These are phyloP conservation scores for Chelonia mydas DNA, from an alignment of 2,797 vertebrate species.

Conservation along the genomic window DNA sequence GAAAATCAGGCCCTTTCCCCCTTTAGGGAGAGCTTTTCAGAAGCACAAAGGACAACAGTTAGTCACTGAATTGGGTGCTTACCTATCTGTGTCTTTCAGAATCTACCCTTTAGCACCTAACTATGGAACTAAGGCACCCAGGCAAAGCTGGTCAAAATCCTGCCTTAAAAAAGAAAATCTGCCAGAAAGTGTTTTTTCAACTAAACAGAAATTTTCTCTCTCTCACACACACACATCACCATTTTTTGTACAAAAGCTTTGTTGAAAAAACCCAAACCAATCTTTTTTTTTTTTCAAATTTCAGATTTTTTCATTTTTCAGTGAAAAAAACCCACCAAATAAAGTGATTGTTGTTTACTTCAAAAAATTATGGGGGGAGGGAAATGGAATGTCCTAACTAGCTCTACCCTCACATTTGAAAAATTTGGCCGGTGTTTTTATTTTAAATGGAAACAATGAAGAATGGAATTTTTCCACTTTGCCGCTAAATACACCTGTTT, in stretches of 20 bases:
- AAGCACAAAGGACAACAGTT: neutral
- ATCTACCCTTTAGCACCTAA: neutral
- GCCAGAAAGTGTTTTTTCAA: neutral
- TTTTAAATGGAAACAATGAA: neutral
- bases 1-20: neutral
- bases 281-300: fast-evolving
- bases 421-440: neutral
- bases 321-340: neutral
- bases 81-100: neutral
- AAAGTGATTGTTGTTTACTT: neutral
- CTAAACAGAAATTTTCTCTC: neutral
- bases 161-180: neutral
- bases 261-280: neutral
- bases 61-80: neutral
- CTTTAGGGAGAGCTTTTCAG: neutral
- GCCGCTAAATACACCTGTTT: neutral
- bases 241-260: neutral
- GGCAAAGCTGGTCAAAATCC: fast-evolving
- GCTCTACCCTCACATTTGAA: neutral
- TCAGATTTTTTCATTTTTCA: neutral
- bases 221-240: neutral
- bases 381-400: neutral
- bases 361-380: neutral
- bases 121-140: neutral
- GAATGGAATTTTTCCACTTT: too few species aligned